A percentile compares a stretch with the other conserved stretches of the same genome.
phyloP scores from a whole-genome alignment of 2,797 vertebrate species.

The Anabas testudineus region DNA sequence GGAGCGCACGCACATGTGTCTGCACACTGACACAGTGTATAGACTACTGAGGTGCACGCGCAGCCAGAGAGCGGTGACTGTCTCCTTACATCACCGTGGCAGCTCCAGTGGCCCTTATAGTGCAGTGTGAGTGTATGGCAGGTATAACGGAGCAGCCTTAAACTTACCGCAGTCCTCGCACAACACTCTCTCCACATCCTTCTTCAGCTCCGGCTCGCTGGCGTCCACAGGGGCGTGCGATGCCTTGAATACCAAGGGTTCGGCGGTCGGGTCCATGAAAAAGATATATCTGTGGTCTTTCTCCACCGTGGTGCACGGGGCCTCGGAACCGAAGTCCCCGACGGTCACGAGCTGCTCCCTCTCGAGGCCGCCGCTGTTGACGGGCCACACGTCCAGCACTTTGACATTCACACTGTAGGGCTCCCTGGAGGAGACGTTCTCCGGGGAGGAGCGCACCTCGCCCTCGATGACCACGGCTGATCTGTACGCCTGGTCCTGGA shows the following conservation, averaged over 20 bases:
- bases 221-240: constrained; percentile 93
- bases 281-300: constrained; percentile 97
- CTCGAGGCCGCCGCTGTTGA: constrained; percentile 94
- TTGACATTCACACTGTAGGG: constrained; percentile 92
- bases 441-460: constrained; percentile 92
- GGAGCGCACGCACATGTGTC: constrained; percentile 34
- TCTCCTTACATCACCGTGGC: constrained; percentile 75
- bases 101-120: constrained; percentile 63
- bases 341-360: constrained; percentile 96
- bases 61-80: constrained; percentile 47
- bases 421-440: constrained; percentile 84
- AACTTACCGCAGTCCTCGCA: constrained; percentile 98
- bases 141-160: constrained; percentile 51
- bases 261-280: constrained; percentile 95
- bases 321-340: constrained; percentile 88
- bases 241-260: constrained; percentile 92
- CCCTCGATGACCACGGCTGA: constrained; percentile 96
- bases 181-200: constrained; percentile 93
- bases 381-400: constrained; percentile 96
- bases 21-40: constrained; percentile 44
- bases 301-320: constrained; percentile 92
- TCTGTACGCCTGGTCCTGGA: constrained; percentile 95
- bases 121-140: constrained; percentile 59
- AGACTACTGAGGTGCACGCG: constrained; percentile 57
- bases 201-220: constrained; percentile 93